A percentile compares a stretch with the other conserved stretches of the same genome.
Evolutionary conservation across 2,888 invertebrate genomes (phyloP).

Genomic region (Magallana nippona): DNA sequence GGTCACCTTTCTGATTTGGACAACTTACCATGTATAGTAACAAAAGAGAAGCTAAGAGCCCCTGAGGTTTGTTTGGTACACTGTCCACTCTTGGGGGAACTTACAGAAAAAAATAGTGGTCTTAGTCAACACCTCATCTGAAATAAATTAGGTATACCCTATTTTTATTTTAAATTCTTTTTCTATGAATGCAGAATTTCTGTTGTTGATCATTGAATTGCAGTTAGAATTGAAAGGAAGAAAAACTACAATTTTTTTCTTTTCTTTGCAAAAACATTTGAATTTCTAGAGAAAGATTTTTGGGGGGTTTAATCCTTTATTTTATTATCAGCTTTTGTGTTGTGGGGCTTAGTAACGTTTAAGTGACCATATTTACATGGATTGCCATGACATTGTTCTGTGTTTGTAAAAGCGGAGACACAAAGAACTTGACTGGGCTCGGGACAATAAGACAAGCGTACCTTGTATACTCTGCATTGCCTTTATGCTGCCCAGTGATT

Average conservation of each 20-base stretch:
- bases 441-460: constrained; percentile 26
- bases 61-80: not conserved
- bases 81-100: not conserved
- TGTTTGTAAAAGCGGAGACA: not conserved
- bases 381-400: not conserved
- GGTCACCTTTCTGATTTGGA: constrained; percentile 23
- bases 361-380: constrained; percentile 24
- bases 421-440: not conserved
- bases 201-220: not conserved
- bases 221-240: not conserved
- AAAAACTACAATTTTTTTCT: not conserved
- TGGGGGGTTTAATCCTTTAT: constrained; percentile 10
- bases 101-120: not conserved
- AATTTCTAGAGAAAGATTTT: not conserved
- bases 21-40: constrained; percentile 13
- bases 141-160: not conserved
- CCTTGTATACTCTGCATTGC: constrained; percentile 24
- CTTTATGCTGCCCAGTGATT: constrained; percentile 27
- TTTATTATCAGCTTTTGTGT: constrained; percentile 22
- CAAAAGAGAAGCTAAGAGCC: not conserved
- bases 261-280: not conserved
- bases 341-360: constrained; percentile 19
- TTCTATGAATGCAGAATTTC: not conserved
- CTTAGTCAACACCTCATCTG: not conserved
- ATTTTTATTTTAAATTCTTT: not conserved